Evolutionary conservation across 2,113 vertebrate genomes (phyloP).

Genomic region (Micronisus gabar): DNA sequence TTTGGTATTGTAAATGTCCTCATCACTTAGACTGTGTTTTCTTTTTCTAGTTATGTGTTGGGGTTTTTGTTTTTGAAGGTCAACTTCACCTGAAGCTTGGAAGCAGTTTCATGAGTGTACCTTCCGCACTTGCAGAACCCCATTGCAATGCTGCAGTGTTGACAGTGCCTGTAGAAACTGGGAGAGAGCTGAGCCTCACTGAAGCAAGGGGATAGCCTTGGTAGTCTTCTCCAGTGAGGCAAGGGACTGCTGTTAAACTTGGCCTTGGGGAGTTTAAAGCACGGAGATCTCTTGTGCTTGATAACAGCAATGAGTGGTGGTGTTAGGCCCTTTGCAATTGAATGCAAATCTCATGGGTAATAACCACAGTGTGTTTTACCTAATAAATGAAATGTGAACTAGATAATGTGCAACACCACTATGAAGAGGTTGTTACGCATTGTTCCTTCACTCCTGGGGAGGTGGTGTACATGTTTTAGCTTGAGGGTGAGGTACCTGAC

Average conservation of each 20-base stretch:
- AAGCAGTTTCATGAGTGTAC: background rate
- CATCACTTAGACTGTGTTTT: background rate
- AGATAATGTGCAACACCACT: background rate
- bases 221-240: background rate
- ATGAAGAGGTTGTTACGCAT: background rate
- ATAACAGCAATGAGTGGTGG: fast-evolving
- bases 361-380: background rate
- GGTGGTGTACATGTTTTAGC: fast-evolving
- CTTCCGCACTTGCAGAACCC: background rate
- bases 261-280: background rate
- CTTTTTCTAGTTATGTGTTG: background rate
- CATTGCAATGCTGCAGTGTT: background rate
- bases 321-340: background rate
- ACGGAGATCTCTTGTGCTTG: background rate
- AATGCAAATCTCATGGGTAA: background rate
- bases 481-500: background rate
- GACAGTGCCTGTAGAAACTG: background rate
- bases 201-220: background rate
- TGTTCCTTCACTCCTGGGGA: background rate
- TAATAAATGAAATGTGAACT: background rate
- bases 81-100: background rate
- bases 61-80: background rate
- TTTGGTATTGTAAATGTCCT: background rate
- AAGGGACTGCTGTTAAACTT: background rate
- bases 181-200: background rate